Percentiles rank a stretch among this genome's conserved stretches.
phyloP scores from a whole-genome alignment of 2,888 invertebrate species.

The Leptothorax acervorum region DNA sequence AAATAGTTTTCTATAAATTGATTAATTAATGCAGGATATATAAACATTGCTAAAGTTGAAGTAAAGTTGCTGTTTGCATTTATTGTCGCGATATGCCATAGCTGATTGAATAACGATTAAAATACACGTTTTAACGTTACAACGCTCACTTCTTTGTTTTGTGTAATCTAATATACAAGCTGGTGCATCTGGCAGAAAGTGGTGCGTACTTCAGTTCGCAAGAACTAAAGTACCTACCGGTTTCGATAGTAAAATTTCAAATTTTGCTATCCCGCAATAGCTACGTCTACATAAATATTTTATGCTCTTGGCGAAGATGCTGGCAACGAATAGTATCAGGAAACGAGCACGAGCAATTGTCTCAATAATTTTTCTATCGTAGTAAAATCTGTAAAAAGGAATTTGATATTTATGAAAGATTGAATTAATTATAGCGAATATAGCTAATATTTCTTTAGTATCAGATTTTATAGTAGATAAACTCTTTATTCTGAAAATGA shows the following conservation, averaged over 20 bases:
- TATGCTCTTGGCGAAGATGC: slow-evolving; percentile 52
- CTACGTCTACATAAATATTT: slow-evolving; percentile 72
- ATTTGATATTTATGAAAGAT: not conserved
- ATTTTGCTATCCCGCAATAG: slow-evolving; percentile 63
- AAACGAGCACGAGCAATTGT: slow-evolving; percentile 35
- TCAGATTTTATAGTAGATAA: not conserved
- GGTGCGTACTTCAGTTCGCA: slow-evolving; percentile 39
- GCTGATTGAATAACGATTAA: slow-evolving; percentile 1
- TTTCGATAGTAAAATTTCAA: slow-evolving; percentile 70
- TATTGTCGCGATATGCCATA: not conserved
- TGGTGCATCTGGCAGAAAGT: slow-evolving; percentile 49
- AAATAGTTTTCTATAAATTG: not conserved
- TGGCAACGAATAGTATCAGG: slow-evolving; percentile 28
- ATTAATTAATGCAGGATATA: not conserved
- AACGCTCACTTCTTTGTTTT: slow-evolving; percentile 11
- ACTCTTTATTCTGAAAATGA: not conserved
- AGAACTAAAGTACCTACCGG: slow-evolving; percentile 41
- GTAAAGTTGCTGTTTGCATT: not conserved
- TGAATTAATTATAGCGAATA: not conserved
- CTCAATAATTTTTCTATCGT: slow-evolving; percentile 5
- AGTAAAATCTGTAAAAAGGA: not conserved
- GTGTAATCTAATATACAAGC: slow-evolving; percentile 18
- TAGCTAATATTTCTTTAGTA: not conserved
- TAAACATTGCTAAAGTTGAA: not conserved
- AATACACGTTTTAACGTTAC: not conserved